A percentile compares a stretch with the other conserved stretches of the same genome.
Conservation (phyloP, 2,888 invertebrate genomes). For the Petrolisthes cinctipes region DNA sequence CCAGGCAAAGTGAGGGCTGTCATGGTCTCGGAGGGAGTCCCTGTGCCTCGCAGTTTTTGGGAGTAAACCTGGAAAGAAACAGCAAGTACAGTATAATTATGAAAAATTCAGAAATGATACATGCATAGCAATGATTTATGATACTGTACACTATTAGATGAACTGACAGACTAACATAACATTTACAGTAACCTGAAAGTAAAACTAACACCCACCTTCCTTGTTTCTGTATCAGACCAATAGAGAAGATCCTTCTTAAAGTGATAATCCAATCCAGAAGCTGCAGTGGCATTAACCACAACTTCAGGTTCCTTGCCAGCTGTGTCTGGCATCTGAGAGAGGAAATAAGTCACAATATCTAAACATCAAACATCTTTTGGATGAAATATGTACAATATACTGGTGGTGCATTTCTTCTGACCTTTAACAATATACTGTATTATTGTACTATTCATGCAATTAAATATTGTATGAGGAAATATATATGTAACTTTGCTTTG, state of each 20-base stretch:
- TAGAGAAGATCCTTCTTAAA: slow-evolving; percentile 82
- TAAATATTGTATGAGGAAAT: too few species aligned
- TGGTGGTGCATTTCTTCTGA: too few species aligned
- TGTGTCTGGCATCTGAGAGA: slow-evolving; percentile 19
- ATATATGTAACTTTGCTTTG: too few species aligned
- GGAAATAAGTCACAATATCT: slow-evolving; percentile 16
- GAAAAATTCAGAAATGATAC: background rate
- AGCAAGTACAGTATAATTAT: background rate
- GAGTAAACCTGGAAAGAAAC: slow-evolving; percentile 52
- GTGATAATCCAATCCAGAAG: slow-evolving; percentile 88
- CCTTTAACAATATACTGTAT: too few species aligned
- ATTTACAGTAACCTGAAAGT: background rate
- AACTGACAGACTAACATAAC: background rate
- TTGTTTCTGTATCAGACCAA: slow-evolving; percentile 91
- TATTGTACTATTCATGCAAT: too few species aligned
- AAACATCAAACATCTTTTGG: slow-evolving; percentile 69
- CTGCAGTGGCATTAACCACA: slow-evolving; percentile 85
- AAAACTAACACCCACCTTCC: slow-evolving; percentile 66
- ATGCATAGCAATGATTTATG: background rate
- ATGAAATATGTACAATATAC: too few species aligned
- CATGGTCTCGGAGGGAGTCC: slow-evolving; percentile 67
- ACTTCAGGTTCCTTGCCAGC: slow-evolving; percentile 67
- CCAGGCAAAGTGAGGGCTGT: slow-evolving; percentile 82
- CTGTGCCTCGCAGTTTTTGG: slow-evolving; percentile 55
- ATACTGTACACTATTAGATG: background rate